phyloP scores from a whole-genome alignment of 2,797 vertebrate genomes.

The Malacoraja senta region DNA sequence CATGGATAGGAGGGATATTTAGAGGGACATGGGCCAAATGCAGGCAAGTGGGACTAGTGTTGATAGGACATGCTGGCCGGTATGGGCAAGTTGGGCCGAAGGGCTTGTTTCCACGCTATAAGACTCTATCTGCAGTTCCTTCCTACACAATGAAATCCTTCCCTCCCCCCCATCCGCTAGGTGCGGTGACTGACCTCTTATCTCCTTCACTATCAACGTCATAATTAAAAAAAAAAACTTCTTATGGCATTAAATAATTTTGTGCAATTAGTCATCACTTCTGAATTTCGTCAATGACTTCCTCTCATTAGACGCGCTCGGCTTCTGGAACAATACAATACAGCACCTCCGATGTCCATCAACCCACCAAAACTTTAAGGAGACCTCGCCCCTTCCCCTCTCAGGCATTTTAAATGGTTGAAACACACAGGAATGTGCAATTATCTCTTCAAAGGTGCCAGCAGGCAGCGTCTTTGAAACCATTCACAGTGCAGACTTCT shows the following conservation, averaged over 20 bases:
- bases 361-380: not conserved
- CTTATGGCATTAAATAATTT: not conserved
- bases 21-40: too few relatives aligned
- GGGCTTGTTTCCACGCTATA: too few relatives aligned
- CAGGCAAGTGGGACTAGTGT: too few relatives aligned
- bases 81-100: too few relatives aligned
- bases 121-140: too few relatives aligned
- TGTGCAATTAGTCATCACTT: not conserved
- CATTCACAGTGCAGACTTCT: not conserved
- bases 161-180: too few relatives aligned
- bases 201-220: not conserved
- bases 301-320: not conserved
- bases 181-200: too few relatives aligned
- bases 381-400: not conserved
- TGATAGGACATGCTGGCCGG: too few relatives aligned
- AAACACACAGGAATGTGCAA: not conserved
- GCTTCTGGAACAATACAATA: not conserved
- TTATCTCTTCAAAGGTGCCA: conserved; percentile 3
- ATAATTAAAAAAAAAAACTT: not conserved
- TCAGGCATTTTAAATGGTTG: not conserved
- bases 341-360: not conserved
- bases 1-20: too few relatives aligned
- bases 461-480: not conserved
- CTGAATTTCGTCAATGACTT: not conserved
- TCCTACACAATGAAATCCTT: too few relatives aligned